Percentiles rank a stretch among this genome's conserved stretches.
Evolutionary conservation across 2,113 vertebrate genomes (phyloP).

Genomic region (Ceyx margarethae): DNA sequence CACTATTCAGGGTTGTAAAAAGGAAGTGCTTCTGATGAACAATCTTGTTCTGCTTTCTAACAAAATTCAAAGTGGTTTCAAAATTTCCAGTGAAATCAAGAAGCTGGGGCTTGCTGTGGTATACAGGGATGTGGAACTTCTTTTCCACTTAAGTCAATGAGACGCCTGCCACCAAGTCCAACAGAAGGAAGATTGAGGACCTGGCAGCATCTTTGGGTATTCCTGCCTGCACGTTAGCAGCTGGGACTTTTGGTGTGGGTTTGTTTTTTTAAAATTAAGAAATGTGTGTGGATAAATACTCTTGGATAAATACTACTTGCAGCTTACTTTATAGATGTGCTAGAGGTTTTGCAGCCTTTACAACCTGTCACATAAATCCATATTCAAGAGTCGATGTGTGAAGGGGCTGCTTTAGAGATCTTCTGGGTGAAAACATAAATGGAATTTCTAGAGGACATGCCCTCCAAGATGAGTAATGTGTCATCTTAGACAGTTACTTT

Average conservation of each 20-base stretch:
- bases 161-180: neutral
- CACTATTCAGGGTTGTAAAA: neutral
- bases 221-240: neutral
- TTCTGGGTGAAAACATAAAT: slow-evolving; percentile 6
- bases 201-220: neutral
- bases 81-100: neutral
- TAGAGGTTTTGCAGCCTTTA: slow-evolving; percentile 13
- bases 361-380: slow-evolving; percentile 31
- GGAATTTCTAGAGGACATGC: neutral
- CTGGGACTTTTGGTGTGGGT: neutral
- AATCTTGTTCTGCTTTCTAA: neutral
- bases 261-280: neutral
- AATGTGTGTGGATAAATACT: neutral
- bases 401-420: neutral
- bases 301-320: slow-evolving; percentile 4
- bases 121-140: neutral
- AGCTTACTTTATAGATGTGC: neutral
- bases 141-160: neutral
- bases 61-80: neutral
- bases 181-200: neutral
- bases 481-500: neutral
- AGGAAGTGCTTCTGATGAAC: neutral
- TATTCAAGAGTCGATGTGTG: slow-evolving; percentile 13
- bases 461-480: neutral
- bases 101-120: neutral